These are phyloP conservation scores for Aplochiton taeniatus DNA, from an alignment of 2,797 vertebrate genomes.

Conservation along the genomic window DNA sequence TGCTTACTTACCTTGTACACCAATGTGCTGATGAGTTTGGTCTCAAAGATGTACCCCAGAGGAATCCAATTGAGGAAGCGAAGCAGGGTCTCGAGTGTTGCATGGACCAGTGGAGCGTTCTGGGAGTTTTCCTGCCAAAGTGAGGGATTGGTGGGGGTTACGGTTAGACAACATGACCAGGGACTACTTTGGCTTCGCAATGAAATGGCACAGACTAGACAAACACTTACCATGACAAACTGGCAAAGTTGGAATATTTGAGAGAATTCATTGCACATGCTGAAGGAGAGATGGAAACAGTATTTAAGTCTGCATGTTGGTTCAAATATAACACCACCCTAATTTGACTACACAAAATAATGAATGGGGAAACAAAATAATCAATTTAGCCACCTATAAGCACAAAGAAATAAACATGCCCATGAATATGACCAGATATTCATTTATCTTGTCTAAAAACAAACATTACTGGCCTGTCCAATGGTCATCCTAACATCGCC, in stretches of 20 bases:
- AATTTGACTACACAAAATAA: too few species aligned
- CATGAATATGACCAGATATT: too few species aligned
- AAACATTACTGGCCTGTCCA: too few species aligned
- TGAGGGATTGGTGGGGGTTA: not conserved
- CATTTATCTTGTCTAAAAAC: too few species aligned
- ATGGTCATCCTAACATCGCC: too few species aligned
- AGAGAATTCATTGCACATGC: conserved; percentile 93
- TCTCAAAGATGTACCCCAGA: conserved; percentile 91
- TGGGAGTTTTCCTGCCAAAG: conserved; percentile 85
- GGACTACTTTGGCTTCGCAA: not conserved
- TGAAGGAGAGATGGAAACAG: conserved; percentile 38
- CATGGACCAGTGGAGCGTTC: conserved; percentile 88
- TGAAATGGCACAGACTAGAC: not conserved
- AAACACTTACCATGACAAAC: conserved; percentile 86
- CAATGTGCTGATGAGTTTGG: conserved; percentile 90
- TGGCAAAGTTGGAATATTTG: conserved; percentile 92
- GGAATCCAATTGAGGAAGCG: conserved; percentile 94
- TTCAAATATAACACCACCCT: too few species aligned
- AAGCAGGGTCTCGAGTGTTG: conserved; percentile 87
- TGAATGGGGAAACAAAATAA: too few species aligned
- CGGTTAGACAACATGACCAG: not conserved
- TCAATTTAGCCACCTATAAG: too few species aligned
- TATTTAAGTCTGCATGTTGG: too few species aligned
- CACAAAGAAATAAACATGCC: too few species aligned
- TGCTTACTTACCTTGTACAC: conserved; percentile 84